Conservation (phyloP, 2,888 invertebrate species). For the Cenopis cana region DNA sequence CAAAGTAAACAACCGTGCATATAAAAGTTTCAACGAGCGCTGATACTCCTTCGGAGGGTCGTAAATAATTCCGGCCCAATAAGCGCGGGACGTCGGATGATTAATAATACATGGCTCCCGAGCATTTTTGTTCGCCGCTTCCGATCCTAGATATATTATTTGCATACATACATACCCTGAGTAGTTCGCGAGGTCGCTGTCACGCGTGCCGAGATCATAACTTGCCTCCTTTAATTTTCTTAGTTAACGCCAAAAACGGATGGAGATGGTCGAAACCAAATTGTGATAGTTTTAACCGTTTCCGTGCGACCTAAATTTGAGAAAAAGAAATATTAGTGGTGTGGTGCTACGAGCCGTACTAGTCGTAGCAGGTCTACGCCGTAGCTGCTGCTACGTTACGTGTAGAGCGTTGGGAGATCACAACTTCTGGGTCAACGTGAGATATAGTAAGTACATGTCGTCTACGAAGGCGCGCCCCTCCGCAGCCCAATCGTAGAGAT, state of each 20-base stretch:
- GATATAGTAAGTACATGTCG: too few species aligned
- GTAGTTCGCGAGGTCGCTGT: too few species aligned
- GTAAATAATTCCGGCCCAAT: conserved; percentile 1
- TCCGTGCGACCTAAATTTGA: neutral
- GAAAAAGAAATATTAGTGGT: neutral
- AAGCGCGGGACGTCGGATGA: neutral
- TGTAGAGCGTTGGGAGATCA: neutral
- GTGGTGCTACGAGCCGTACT: neutral
- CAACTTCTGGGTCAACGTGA: too few species aligned
- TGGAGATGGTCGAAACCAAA: neutral
- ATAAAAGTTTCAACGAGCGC: conserved; percentile 7
- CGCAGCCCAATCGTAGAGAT: too few species aligned
- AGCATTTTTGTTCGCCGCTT: neutral
- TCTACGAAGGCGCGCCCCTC: too few species aligned
- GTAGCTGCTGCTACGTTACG: neutral
- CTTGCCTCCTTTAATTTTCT: too few species aligned
- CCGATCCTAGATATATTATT: neutral
- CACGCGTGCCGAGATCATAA: too few species aligned
- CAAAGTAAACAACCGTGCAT: conserved; percentile 13
- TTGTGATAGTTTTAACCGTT: neutral
- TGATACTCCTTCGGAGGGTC: conserved; percentile 12
- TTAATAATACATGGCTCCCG: conserved; percentile 10
- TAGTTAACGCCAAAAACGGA: too few species aligned
- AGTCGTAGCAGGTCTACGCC: conserved; percentile 8
- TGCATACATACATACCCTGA: too few species aligned